Evolutionary conservation across 2,113 vertebrate species (phyloP).

Genomic region (Rhea pennata): DNA sequence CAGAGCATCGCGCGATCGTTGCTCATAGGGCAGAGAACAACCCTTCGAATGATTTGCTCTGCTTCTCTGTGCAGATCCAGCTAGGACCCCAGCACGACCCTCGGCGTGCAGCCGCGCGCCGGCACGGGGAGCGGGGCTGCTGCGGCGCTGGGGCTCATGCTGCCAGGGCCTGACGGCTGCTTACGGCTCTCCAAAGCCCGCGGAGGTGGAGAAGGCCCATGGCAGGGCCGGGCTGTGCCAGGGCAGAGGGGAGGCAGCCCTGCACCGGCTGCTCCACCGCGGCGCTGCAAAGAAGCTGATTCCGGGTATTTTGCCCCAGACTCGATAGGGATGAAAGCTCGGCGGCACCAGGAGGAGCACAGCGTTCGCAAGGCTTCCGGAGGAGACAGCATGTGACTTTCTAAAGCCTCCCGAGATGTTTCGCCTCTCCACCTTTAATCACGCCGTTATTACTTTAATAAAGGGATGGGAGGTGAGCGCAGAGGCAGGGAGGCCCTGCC

Average conservation of each 20-base stretch:
- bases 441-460: neutral
- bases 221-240: too few species aligned
- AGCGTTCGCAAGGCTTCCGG: neutral
- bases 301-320: neutral
- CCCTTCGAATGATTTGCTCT: neutral
- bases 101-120: too few species aligned
- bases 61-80: neutral
- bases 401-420: neutral
- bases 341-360: accelerated
- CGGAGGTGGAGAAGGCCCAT: too few species aligned
- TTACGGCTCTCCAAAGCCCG: too few species aligned
- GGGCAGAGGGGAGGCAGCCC: too few species aligned
- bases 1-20: accelerated
- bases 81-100: too few species aligned
- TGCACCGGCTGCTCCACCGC: too few species aligned
- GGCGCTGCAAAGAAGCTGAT: too few species aligned
- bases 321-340: neutral
- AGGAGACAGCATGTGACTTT: accelerated
- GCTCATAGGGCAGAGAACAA: neutral
- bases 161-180: too few species aligned
- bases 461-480: neutral
- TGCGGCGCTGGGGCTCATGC: too few species aligned
- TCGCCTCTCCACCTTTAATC: accelerated
- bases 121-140: too few species aligned
- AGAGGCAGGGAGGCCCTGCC: neutral